Percentiles rank a stretch among this genome's conserved stretches.
phyloP scores from a whole-genome alignment of 2,888 invertebrate species.

The Heliconius charithonia region DNA sequence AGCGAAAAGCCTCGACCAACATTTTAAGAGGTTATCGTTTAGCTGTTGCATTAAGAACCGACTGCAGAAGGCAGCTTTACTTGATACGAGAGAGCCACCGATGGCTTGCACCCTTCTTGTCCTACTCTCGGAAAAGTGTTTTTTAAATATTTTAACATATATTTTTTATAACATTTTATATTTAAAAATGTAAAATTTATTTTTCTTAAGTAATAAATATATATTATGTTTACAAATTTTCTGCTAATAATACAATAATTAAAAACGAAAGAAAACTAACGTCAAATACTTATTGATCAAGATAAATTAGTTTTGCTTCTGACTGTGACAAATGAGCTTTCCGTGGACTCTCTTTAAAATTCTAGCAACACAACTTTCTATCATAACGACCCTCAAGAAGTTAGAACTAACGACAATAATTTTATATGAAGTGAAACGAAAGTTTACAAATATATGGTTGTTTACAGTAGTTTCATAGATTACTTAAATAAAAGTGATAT shows the following conservation, averaged over 20 bases:
- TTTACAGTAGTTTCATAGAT: not conserved
- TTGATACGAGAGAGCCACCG: no score
- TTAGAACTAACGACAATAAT: not conserved
- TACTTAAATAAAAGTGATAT: not conserved
- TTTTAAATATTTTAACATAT: no score
- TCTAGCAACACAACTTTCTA: not conserved
- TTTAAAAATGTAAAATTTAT: no score
- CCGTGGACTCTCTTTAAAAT: slow-evolving; percentile 3
- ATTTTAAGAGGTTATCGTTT: no score
- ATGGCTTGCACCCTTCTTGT: no score
- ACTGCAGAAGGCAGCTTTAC: no score
- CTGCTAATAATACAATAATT: not conserved
- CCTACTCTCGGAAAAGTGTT: no score
- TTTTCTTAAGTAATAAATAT: not conserved
- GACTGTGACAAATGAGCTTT: slow-evolving; percentile 19
- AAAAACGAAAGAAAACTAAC: slow-evolving; percentile 1
- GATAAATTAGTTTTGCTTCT: slow-evolving; percentile 10
- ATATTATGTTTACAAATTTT: not conserved
- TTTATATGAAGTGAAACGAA: not conserved
- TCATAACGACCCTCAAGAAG: not conserved
- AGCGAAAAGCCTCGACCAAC: no score
- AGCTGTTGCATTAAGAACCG: no score
- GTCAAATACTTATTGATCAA: slow-evolving; percentile 14
- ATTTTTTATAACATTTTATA: no score
- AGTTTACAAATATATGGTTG: not conserved